Evolutionary conservation across 2,888 invertebrate species (phyloP), one percentile per base, ranked within the genome.

Genomic region (Netelia virgata): DNA sequence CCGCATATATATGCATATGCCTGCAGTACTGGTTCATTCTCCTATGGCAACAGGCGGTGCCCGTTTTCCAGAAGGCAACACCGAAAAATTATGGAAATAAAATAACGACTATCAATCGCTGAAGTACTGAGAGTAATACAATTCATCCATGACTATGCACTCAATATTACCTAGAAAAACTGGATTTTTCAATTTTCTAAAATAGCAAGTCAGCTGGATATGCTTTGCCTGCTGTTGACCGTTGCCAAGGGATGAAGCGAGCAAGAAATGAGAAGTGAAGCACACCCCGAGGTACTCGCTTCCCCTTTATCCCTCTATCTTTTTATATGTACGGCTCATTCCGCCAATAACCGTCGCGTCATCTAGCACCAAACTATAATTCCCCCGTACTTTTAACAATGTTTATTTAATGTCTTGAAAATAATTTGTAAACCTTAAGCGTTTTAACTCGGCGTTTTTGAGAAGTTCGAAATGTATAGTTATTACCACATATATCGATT

Each of bases 181-280:
- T 87, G 86, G 86, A 88, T 88, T 90, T 88, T 90, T 89, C 89
- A 91, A 92, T 92, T 92, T 92, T 91, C 90, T 92, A 91, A 91
- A 92, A 91, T 90, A 89, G 88, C 88, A 84, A 83, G 50, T 75
- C 79, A 87, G 84, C 86, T 82, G 83, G 79, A 76, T 73, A 77
- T 73, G 86, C 83, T 74, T 79, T 84, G 79, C 63, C 72, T 50
- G 68, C 84, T 81, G 55, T 47, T 23, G 55, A 72, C 78, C 66
- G 70, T 83, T 70, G 66, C 23, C 63, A 41, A 74, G 68, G 73
- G 61, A 70, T 50, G 50, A 50, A 47, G 77, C 20, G 61, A 69
- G 75, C 23, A 16, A 53, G 66, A 73, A 28, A 55, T 18, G 28
- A 36, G 66, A 66, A 63, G 70, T 78, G 61, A 63, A 68, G 80